Percentiles rank a stretch among this genome's conserved stretches.
Conservation (phyloP, 2,113 vertebrate genomes). For the Chaetura pelagica region DNA sequence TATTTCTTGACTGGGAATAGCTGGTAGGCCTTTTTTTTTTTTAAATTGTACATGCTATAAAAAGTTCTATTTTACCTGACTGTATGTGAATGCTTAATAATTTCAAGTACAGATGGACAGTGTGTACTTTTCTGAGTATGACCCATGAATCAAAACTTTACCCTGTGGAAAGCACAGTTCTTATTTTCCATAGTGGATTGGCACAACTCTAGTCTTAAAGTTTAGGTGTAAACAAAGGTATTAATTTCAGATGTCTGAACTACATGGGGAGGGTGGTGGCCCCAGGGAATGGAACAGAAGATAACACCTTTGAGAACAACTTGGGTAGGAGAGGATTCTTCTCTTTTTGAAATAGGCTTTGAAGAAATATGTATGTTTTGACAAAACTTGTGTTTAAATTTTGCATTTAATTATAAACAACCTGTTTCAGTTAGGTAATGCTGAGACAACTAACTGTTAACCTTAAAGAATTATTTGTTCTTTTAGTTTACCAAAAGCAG, state of each 20-base stretch:
- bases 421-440: background rate
- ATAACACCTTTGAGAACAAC: background rate
- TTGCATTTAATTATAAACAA: background rate
- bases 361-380: background rate
- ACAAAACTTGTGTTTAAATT: background rate
- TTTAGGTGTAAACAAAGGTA: background rate
- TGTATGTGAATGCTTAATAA: background rate
- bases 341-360: background rate
- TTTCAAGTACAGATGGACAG: background rate
- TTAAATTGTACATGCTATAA: background rate
- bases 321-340: slow-evolving; percentile 3
- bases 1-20: background rate
- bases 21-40: background rate
- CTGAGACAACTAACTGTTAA: background rate
- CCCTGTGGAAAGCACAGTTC: background rate
- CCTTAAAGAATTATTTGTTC: background rate
- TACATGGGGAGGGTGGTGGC: background rate
- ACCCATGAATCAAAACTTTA: background rate
- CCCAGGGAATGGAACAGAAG: background rate
- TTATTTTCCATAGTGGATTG: background rate
- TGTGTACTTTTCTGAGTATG: background rate
- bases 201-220: background rate
- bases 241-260: slow-evolving; percentile 16
- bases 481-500: slow-evolving; percentile 89
- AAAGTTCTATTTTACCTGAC: background rate